Conservation (phyloP, 2,888 invertebrate genomes). For the Lomographa bimaculata region DNA sequence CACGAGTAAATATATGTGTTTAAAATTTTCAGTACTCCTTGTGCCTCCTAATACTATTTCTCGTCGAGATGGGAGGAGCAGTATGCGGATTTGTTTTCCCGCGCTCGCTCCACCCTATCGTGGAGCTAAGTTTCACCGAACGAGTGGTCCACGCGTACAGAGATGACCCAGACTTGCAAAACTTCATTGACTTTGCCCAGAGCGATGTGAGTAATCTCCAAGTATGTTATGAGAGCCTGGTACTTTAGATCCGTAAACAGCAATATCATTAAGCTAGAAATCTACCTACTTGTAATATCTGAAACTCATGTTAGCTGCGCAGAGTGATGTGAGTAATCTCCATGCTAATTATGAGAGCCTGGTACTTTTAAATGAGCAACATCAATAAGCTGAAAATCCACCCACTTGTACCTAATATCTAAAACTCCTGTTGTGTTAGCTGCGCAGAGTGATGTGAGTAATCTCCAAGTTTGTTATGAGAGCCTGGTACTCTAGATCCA, state of each 20-base stretch:
- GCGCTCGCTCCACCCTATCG: conserved; percentile 91
- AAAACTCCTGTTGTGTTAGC: no score
- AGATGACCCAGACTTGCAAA: conserved; percentile 96
- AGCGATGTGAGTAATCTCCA: conserved; percentile 89
- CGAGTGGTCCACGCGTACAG: conserved; percentile 96
- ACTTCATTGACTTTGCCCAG: conserved; percentile 97
- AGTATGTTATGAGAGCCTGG: not conserved
- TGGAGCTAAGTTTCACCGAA: conserved; percentile 95
- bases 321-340: conserved; percentile 6
- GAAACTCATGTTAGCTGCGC: no score
- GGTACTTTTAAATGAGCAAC: no score
- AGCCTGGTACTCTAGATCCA: no score
- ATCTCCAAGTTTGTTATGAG: no score
- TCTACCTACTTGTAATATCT: no score
- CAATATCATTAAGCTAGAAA: no score
- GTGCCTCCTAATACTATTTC: conserved; percentile 93
- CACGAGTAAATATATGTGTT: no score
- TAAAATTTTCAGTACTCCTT: conserved; percentile 93
- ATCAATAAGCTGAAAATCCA: no score
- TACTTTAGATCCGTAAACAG: no score
- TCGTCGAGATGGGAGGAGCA: conserved; percentile 95
- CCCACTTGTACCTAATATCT: no score
- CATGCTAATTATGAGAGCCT: not conserved
- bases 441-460: conserved; percentile 93
- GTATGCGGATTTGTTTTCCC: conserved; percentile 97